phyloP scores from a whole-genome alignment of 2,797 vertebrate species.

The Sebastes baramenuke region DNA sequence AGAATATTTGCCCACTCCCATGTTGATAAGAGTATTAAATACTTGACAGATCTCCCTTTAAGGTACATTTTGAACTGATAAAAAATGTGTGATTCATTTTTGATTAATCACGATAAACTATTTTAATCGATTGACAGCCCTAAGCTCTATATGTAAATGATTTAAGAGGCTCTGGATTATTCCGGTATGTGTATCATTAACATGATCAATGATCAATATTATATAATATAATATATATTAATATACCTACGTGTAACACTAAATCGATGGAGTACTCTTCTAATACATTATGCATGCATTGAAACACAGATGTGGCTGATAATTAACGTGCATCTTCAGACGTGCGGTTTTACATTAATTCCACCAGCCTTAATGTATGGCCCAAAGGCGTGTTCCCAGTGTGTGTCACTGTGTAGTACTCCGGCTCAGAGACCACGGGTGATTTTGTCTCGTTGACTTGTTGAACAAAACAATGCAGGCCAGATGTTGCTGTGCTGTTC shows the following conservation, averaged over 20 bases:
- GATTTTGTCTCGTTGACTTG: conserved; percentile 48
- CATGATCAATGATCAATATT: no score
- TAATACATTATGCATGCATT: neutral
- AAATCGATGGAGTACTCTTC: neutral
- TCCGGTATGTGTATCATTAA: no score
- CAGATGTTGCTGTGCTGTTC: conserved; percentile 54
- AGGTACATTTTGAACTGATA: no score
- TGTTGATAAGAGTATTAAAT: no score
- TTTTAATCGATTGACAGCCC: no score
- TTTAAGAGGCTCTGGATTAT: no score
- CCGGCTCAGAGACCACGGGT: conserved; percentile 19
- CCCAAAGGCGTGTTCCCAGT: conserved; percentile 9
- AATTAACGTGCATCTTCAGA: neutral
- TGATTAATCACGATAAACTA: no score
- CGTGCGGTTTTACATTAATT: neutral
- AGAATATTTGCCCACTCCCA: no score
- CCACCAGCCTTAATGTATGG: conserved; percentile 1
- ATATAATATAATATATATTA: no score
- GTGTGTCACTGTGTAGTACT: conserved; percentile 5
- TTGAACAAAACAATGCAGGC: conserved; percentile 50
- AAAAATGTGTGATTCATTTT: no score
- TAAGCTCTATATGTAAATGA: no score
- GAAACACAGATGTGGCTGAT: conserved; percentile 2
- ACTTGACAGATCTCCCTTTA: no score
- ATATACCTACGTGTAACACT: neutral